phyloP scores from a whole-genome alignment of 2,888 invertebrate species.

The Cheilosia vulpina region DNA sequence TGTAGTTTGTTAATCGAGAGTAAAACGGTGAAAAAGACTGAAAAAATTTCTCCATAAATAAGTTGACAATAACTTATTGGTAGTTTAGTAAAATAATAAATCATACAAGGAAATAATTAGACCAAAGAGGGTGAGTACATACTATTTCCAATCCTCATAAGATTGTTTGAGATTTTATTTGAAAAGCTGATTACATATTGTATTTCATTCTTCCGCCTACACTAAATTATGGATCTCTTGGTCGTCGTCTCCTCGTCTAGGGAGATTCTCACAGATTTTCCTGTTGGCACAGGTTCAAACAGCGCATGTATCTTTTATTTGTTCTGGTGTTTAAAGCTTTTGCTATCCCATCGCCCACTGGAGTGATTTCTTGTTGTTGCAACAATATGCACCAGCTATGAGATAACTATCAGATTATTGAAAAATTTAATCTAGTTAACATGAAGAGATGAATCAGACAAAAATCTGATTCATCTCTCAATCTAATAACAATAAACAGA shows the following conservation, averaged over 20 bases:
- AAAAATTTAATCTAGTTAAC: too few species aligned
- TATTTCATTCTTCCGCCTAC: slow-evolving; percentile 35
- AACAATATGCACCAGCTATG: neutral
- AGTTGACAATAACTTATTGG: too few species aligned
- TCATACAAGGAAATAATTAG: too few species aligned
- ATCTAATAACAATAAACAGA: too few species aligned
- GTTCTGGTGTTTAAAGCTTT: neutral
- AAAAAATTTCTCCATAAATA: too few species aligned
- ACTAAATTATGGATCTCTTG: neutral
- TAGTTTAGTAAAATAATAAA: too few species aligned
- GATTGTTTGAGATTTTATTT: too few species aligned
- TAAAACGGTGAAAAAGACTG: neutral
- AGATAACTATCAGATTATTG: too few species aligned
- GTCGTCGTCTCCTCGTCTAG: neutral
- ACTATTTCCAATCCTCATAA: neutral
- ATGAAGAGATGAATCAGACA: too few species aligned
- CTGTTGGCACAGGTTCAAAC: slow-evolving; percentile 52
- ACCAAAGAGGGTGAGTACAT: neutral
- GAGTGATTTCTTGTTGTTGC: slow-evolving; percentile 9
- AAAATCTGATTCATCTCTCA: too few species aligned
- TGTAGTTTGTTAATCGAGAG: neutral
- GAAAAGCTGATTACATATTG: neutral
- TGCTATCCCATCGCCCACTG: neutral
- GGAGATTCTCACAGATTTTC: slow-evolving; percentile 54
- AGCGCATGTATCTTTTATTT: slow-evolving; percentile 46